These are phyloP conservation scores for Odontomachus brunneus DNA, from an alignment of 1,140 invertebrate species.

Conservation along the genomic window DNA sequence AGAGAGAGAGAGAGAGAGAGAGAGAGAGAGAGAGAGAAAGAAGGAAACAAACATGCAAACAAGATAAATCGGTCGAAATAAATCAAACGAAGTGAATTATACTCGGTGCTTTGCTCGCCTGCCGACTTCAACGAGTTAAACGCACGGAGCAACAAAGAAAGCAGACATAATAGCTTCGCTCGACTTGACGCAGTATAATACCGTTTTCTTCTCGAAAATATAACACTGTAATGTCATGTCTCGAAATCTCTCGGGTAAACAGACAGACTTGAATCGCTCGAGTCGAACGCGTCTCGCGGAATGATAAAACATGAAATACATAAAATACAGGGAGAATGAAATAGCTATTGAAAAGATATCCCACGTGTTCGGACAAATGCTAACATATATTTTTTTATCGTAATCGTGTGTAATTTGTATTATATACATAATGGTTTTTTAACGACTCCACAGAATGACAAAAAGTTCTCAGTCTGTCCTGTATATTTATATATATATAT, in stretches of 20 bases:
- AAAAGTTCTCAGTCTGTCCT: too few species aligned
- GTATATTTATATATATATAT: too few species aligned
- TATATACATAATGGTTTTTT: too few species aligned
- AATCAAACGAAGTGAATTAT: conserved; percentile 71
- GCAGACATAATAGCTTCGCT: conserved; percentile 55
- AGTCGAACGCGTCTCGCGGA: background rate
- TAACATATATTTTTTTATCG: too few species aligned
- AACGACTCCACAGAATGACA: too few species aligned
- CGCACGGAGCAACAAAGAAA: conserved; percentile 55
- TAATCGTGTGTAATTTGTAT: too few species aligned
- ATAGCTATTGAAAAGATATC: background rate
- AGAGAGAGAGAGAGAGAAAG: too few species aligned
- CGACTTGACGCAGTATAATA: conserved; percentile 51
- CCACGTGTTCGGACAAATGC: too few species aligned
- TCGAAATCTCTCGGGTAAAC: conserved; percentile 42
- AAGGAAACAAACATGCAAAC: conserved; percentile 61
- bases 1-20: too few species aligned
- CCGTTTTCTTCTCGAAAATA: conserved; percentile 59
- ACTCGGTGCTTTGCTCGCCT: conserved; percentile 58
- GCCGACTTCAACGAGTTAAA: conserved; percentile 48
- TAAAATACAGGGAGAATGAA: background rate
- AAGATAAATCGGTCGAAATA: conserved; percentile 68
- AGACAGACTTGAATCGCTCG: conserved; percentile 37
- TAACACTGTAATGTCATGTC: conserved; percentile 53
- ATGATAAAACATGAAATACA: conserved; percentile 30